Base-by-base conservation (phyloP, 2,113 vertebrate genomes). In the Hypocryptadius cinnamomeus region DNA sequence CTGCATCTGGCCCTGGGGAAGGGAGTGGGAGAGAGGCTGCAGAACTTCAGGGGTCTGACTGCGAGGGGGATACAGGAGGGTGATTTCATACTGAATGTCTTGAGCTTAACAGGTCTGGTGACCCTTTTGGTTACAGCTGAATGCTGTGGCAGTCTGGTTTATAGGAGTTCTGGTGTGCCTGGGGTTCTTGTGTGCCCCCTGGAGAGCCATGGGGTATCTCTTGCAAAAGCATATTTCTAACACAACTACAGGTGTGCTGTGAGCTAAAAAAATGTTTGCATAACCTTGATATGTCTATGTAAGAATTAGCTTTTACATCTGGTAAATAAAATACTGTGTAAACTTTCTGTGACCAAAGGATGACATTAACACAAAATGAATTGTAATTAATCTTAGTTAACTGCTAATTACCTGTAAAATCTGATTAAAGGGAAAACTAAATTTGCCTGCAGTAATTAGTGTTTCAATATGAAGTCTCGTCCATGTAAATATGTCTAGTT, bases 321-420 rank as follows among this genome's bases (percentile, higher is more conserved):
- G 94, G 85, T 82, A 87, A 95, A 94, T 87, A 93, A 96, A 94
- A 90, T 72, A 50, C 85, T 78, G 69, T 90, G 73, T 96, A 96
- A 97, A 96, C 96, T 97, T 94, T 87, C 93, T 97, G 90, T 95
- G 93, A 96, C 96, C 96, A 97, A 97, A 96, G 96, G 94, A 90
- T 85, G 95, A 94, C 82, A 94, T 94, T 94, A 97, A 95, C 95
- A 93, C 80, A 96, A 93, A 96, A 96, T 95, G 96, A 97, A 91
- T 95, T 93, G 89, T 95, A 97, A 98, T 98, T 97, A 97, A 94
- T 97, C 96, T 96, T 96, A 90, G 89, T 95, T 97, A 96, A 95
- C 96, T 94, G 96, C 92, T 97, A 97, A 98, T 98, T 97, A 97
- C 96, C 97, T 97, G 95, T 80, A 97, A 96, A 98, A 96, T 96